Percentiles rank a stretch among this genome's conserved stretches.
These are phyloP conservation scores for Lasioglossum baleicum DNA, from an alignment of 1,140 invertebrate species.

Conservation along the genomic window DNA sequence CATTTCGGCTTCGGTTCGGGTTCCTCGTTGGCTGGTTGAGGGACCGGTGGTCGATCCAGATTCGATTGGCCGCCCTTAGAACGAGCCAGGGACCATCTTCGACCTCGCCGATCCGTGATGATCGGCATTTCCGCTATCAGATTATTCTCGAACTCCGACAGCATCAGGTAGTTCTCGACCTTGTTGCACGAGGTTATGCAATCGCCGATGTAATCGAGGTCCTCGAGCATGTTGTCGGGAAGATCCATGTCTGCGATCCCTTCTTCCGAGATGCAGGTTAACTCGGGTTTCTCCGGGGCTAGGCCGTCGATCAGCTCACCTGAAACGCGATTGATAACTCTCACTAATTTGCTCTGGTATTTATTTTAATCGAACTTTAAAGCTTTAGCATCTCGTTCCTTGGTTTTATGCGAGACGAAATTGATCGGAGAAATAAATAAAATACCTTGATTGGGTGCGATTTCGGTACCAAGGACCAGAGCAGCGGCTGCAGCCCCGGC, in stretches of 20 bases:
- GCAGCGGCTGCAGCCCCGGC: constrained; percentile 78
- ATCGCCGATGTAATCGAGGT: constrained; percentile 90
- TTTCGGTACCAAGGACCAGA: constrained; percentile 73
- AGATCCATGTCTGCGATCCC: constrained; percentile 91
- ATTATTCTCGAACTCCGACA: constrained; percentile 93
- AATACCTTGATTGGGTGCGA: too few species aligned
- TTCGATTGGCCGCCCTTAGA: constrained; percentile 63
- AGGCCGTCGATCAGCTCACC: constrained; percentile 65
- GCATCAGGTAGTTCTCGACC: constrained; percentile 92
- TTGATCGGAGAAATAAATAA: too few species aligned
- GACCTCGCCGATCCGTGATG: constrained; percentile 84
- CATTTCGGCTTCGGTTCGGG: constrained; percentile 71
- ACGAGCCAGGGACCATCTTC: constrained; percentile 85
- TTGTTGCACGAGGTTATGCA: constrained; percentile 94
- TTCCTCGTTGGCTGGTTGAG: constrained; percentile 49
- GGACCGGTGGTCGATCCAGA: too few species aligned
- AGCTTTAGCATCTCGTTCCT: too few species aligned
- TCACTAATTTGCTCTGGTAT: too few species aligned
- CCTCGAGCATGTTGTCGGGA: constrained; percentile 89
- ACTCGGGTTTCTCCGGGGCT: constrained; percentile 83
- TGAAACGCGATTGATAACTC: too few species aligned
- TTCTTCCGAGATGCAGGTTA: constrained; percentile 93
- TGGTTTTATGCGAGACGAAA: too few species aligned
- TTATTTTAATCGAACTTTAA: too few species aligned
- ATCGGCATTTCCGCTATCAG: constrained; percentile 89